A percentile compares a stretch with the other conserved stretches of the same genome.
Conservation (phyloP, 2,888 invertebrate genomes). For the Phoronis australis region DNA sequence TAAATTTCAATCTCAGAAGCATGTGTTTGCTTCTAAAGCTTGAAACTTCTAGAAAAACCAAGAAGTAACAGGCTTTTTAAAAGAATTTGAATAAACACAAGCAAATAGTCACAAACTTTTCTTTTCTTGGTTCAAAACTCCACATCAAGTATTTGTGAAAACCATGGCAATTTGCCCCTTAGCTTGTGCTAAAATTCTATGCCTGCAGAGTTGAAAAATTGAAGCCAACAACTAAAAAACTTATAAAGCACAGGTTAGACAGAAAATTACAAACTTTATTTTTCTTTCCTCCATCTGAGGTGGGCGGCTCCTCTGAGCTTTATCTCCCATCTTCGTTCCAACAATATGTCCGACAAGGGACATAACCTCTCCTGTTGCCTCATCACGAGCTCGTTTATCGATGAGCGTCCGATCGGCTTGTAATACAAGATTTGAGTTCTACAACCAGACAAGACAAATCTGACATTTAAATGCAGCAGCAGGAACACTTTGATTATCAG, state of each 20-base stretch:
- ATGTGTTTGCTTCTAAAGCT: neutral
- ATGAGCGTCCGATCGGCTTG: slow-evolving; percentile 98
- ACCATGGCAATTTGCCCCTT: neutral
- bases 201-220: no score
- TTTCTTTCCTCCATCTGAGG: slow-evolving; percentile 89
- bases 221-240: no score
- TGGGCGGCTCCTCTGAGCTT: slow-evolving; percentile 85
- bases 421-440: slow-evolving; percentile 99
- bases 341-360: slow-evolving; percentile 85
- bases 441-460: slow-evolving; percentile 24
- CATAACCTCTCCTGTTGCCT: slow-evolving; percentile 97
- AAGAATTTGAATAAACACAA: no score
- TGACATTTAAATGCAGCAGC: neutral
- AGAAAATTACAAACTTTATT: slow-evolving; percentile 70
- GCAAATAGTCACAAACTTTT: neutral
- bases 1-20: neutral
- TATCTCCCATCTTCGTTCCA: slow-evolving; percentile 94
- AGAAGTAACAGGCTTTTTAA: neutral
- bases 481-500: neutral
- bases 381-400: slow-evolving; percentile 93
- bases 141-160: neutral
- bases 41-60: neutral
- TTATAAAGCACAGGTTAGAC: no score
- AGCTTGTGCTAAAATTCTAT: no score
- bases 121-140: neutral